Evolutionary conservation across 2,888 invertebrate genomes (phyloP), one percentile per base, ranked within the genome.

Genomic region (Epistrophe grossulariae): DNA sequence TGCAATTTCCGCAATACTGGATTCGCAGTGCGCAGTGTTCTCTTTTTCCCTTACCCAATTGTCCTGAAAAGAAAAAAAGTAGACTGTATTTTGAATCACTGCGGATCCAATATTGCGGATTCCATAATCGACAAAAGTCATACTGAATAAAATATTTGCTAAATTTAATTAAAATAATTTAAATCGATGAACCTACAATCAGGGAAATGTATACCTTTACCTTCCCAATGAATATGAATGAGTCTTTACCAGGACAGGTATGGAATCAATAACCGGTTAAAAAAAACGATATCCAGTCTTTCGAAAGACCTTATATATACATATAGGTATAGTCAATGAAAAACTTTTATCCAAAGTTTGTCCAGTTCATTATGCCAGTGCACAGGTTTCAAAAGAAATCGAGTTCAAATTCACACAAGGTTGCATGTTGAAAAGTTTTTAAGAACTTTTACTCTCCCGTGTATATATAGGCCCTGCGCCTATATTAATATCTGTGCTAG

Each of bases 361-460:
- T 70, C 77, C 84, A 78, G 81, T 85, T 81, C 81, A 85, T 85
- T 81, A 81, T 85, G 70, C 81, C 84, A 81, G 48, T 78, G 77
- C 81, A 85, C 64, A 81, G 77, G 84, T 43, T 78, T 78, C 81
- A 81, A 81, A 78, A 81, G 78, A 85, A 85, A 81, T 81, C 48
- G 77, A 81, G 84, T 84, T 73, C 77, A 59, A 62, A 73, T 73
- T 81, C 68, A 73, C 84, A 73, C 78, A 81, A 81, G 55, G 77
- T 78, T 80, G 68, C 68, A 84, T 77, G 78, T 9, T 60, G 60
- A 31, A 81, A 81, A 85, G 35, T 85, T 84, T 73, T 78, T 62
- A 60, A 73, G 68, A 81, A 85, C 84, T 85, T 81, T 62, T 81
- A 60, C 68, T 72, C 52, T 48, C 48, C 74, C 48, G 60, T 55